phyloP scores from a whole-genome alignment of 2,888 invertebrate genomes.

The Coelinius sp. region DNA sequence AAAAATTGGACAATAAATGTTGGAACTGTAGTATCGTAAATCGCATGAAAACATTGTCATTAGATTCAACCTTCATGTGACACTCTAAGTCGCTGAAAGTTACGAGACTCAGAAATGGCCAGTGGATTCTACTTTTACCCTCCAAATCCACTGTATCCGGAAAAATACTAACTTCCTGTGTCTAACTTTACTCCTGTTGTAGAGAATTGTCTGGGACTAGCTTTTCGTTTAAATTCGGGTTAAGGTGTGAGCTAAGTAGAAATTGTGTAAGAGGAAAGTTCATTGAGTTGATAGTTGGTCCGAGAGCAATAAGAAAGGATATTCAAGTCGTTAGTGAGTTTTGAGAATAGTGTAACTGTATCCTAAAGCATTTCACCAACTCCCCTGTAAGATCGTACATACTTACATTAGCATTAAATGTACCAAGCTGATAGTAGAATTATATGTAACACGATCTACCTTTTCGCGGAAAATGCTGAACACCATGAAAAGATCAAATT shows the following conservation, averaged over 20 bases:
- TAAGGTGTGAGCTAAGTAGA: constrained; percentile 50
- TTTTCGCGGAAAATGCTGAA: not conserved
- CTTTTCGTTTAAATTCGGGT: constrained; percentile 2
- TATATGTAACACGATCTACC: not conserved
- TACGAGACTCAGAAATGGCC: too few species aligned
- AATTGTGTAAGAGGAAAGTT: constrained; percentile 45
- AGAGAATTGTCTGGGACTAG: not conserved
- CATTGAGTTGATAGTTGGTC: constrained; percentile 31
- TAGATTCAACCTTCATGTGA: too few species aligned
- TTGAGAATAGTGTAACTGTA: constrained; percentile 10
- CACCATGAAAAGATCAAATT: not conserved
- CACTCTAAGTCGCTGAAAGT: too few species aligned
- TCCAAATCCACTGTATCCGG: constrained; percentile 5
- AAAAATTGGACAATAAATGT: too few species aligned
- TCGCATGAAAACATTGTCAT: too few species aligned
- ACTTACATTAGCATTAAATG: constrained; percentile 27
- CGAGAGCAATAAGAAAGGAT: constrained; percentile 47
- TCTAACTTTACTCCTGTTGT: not conserved
- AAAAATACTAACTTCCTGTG: not conserved
- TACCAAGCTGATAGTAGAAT: not conserved
- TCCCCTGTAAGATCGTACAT: constrained; percentile 20
- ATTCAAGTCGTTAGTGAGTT: constrained; percentile 19
- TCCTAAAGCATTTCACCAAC: constrained; percentile 21
- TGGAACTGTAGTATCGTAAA: too few species aligned
- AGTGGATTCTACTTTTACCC: too few species aligned